These are phyloP conservation scores for Idaea aversata DNA, from an alignment of 2,888 invertebrate genomes.

Conservation along the genomic window DNA sequence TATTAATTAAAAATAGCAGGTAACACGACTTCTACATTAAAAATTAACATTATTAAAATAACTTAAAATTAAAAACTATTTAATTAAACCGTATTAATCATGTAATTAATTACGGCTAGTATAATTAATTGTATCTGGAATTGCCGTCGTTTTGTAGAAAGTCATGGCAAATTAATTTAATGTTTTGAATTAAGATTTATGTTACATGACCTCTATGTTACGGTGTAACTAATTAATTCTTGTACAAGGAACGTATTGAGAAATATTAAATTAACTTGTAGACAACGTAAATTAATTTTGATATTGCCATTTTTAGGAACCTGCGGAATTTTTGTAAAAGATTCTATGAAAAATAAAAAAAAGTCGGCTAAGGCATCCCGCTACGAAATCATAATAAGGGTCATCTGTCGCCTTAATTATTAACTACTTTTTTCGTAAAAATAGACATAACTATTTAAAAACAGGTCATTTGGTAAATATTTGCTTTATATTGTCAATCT, in stretches of 20 bases:
- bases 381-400: no score
- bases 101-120: not conserved
- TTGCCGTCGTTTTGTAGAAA: not conserved
- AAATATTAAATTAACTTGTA: conserved; percentile 13
- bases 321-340: no score
- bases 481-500: no score
- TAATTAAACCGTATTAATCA: conserved; percentile 4
- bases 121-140: not conserved
- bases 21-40: conserved; percentile 4
- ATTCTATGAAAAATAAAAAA: no score
- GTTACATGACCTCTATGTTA: conserved; percentile 7
- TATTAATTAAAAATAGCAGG: not conserved
- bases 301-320: no score
- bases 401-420: no score
- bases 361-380: no score
- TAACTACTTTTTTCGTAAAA: no score
- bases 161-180: conserved; percentile 10
- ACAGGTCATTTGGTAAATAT: no score
- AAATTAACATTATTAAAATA: conserved; percentile 7
- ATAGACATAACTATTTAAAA: no score
- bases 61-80: not conserved
- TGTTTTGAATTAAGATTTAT: not conserved
- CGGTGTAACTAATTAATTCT: conserved; percentile 9
- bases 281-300: no score
- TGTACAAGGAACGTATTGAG: not conserved